Evolutionary conservation across 2,888 invertebrate genomes (phyloP), one percentile per base, ranked within the genome.

Genomic region (Pedicia rivosa): DNA sequence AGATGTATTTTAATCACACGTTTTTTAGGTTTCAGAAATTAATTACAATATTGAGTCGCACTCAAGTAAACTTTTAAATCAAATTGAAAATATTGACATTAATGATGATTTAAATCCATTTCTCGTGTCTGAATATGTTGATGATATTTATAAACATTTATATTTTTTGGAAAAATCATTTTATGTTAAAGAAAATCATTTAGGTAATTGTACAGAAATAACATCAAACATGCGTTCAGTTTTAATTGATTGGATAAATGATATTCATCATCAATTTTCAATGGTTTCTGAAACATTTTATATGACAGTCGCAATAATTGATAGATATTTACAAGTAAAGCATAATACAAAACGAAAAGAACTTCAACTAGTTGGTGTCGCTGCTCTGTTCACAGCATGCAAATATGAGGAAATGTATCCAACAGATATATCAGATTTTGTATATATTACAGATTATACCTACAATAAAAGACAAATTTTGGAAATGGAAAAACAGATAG

Each of bases 331-430:
- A 38, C 60, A 60, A 44, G 42, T 41, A 41, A 33, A 15, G 38
- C 66, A 66, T 32, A 66, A 68, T 13, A 71, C 83, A 20, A 66
- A 69, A 36, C 71, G 75, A 44, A 74, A 72, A 44, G 70, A 75
- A 47, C 66, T 94, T 40, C 94, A 95, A 55, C 64, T 94, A 43
- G 82, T 92, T 9, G 94, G 92, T 4, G 78, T 87, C 2, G 77
- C 90, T 0, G 79, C 90, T 0, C 73, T 95, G 68, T 78, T 88
- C 50, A 73, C 94, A 37, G 92, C 95, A 1, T 74, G 81, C 51
- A 97, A 97, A 59, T 94, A 88, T 52, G 95, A 97, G 62, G 97
- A 97, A 65, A 79, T 91, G 51, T 88, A 79, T 51, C 72, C 82
- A 2, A 91, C 94, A 0, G 82, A 84, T 30, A 70, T 91, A 15